Evolutionary conservation across 2,888 invertebrate species (phyloP), one percentile per base, ranked within the genome.

Genomic region (Dendrolimus pini): DNA sequence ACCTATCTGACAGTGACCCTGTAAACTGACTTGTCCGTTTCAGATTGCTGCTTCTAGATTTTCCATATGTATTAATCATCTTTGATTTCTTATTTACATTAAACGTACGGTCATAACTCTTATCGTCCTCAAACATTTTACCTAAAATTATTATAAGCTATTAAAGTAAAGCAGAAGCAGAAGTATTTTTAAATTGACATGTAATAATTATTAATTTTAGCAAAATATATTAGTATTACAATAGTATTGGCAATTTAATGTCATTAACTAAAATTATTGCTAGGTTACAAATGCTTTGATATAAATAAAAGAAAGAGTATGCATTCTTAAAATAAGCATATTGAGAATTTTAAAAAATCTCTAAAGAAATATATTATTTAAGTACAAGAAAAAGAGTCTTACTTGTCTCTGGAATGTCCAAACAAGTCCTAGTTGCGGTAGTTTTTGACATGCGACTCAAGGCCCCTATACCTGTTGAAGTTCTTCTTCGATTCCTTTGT

Each of bases 21-120:
- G 82, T 80, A 57, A 74, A 83, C n/a, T 77, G 80, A 9, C 68
- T 71, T 0, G 77, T 75, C 57, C 71, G 72, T 63, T 81, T 83
- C 55, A 73, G 63, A 60, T 69, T 67, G 14, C 68, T 65, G 1
- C 65, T 67, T 52, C 73, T 76, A 2, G 77, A 73, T 62, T 85
- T 88, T 1, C 84, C 78, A 53, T 86, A 87, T 0, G 85, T 83
- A 60, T 80, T 85, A 8, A 86, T 77, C 76, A 82, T 82, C 70
- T 85, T 87, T 1, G 80, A 78, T 60, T 83, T 85, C 59, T 83
- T 86, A 61, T 83, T 86, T 12, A 84, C 75, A 60, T 73, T 80
- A 61, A 74, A 85, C 6, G 68, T 61, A 6, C 72, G 67, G 30
- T 79, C 75, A 56, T 68, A 78, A 9, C 63, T 66, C 60, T 75